Base-by-base conservation (phyloP, 2,797 vertebrate genomes). In the Halcyon chelicuti region DNA sequence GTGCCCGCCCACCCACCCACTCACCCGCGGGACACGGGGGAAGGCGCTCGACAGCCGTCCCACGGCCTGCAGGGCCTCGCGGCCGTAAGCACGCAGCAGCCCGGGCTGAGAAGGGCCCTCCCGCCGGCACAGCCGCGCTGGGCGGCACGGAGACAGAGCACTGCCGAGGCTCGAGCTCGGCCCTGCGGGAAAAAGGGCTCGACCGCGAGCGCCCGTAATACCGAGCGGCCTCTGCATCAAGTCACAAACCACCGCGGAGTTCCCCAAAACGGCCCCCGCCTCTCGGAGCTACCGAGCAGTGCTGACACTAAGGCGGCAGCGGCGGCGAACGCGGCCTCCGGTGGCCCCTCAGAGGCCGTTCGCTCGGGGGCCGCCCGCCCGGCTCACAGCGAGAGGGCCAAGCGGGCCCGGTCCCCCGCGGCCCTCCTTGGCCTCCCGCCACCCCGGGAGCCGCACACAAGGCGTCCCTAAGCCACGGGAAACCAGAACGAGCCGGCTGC, bases 151-250 rank as follows among this genome's bases (percentile, higher is more conserved):
- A 31, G 9, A 1, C 6, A 16, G 25, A 25, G 14, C 46, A 2
- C 25, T 5, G 55, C 35, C 15, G 15, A 8, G 51, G 12, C 0
- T 3, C 3, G 5, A 39, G 44, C 33, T 12, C 3, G 42, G 54
- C 73, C n/a, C 33, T 6, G 1, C 9, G 12, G 26, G 9, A 7
- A 33, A 17, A 51, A 3, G 16, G 31, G 44, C n/a, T 37, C 10
- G 5, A 22, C 2, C 35, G 2, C 42, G 5, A 15, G 21, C 17
- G 5, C 51, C 46, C 4, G 0, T 25, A 40, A 22, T 4, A 47
- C 29, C 5, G 7, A 19, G 29, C 26, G 9, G 26, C 29, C 29
- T 19, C 14, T 1, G 40, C 20, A n/a, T 14, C 17, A 5, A 26
- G 6, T 17, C 52, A 26, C 31, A 3, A 13, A 19, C 1, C 20